phyloP scores from a whole-genome alignment of 1,140 invertebrate species.

The Drosophila bipectinata region DNA sequence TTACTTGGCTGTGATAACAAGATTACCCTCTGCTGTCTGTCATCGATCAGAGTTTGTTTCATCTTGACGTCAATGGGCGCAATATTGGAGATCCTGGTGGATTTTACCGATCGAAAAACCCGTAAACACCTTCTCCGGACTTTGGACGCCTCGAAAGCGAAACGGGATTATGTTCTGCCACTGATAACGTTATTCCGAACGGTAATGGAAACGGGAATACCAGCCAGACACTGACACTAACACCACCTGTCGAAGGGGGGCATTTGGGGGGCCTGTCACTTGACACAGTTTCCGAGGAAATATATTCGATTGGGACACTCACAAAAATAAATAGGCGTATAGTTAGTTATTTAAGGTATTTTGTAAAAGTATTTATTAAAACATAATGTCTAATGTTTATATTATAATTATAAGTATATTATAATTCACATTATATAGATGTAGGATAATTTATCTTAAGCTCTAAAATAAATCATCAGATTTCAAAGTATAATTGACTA shows the following conservation, averaged over 20 bases:
- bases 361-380: too few relatives aligned
- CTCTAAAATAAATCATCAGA: too few relatives aligned
- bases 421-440: too few relatives aligned
- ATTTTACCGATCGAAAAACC: constrained; percentile 21
- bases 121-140: constrained; percentile 56
- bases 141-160: constrained; percentile 48
- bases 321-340: not conserved
- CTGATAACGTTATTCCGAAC: constrained; percentile 17
- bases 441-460: too few relatives aligned
- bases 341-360: too few relatives aligned
- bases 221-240: constrained; percentile 18
- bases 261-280: constrained; percentile 13
- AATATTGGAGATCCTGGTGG: constrained; percentile 46
- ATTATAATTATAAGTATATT: too few relatives aligned
- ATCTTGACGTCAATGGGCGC: constrained; percentile 48
- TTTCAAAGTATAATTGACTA: too few relatives aligned
- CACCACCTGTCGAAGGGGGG: constrained; percentile 27
- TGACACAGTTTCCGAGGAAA: constrained; percentile 41
- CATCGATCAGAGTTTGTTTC: constrained; percentile 6
- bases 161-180: constrained; percentile 22
- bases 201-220: constrained; percentile 3
- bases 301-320: not conserved
- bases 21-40: constrained; percentile 18
- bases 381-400: too few relatives aligned
- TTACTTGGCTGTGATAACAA: constrained; percentile 23